These are phyloP conservation scores for Aleiodes sp. DNA, from an alignment of 1,140 invertebrate species.

Conservation along the genomic window DNA sequence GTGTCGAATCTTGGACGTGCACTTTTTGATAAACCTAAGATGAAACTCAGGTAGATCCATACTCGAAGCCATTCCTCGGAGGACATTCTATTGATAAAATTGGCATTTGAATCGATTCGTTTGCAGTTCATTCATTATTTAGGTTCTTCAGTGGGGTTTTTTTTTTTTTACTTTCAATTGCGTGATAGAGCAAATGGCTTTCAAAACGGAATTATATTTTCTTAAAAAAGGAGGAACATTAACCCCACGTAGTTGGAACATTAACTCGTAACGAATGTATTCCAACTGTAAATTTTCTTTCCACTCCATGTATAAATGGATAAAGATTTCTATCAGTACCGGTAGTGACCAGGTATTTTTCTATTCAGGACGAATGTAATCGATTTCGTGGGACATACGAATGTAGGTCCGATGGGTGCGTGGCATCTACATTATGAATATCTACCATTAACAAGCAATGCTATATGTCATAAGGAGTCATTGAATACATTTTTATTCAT, in stretches of 20 bases:
- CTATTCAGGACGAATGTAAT: slow-evolving; percentile 33
- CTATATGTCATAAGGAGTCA: background rate
- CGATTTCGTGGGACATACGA: slow-evolving; percentile 29
- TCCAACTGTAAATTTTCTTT: too few relatives aligned
- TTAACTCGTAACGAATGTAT: too few relatives aligned
- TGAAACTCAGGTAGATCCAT: slow-evolving; percentile 61
- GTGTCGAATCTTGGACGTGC: slow-evolving; percentile 83
- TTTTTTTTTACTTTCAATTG: slow-evolving; percentile 37
- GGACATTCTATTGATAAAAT: slow-evolving; percentile 56
- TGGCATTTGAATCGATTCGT: slow-evolving; percentile 37
- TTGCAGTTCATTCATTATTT: slow-evolving; percentile 42
- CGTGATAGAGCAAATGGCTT: slow-evolving; percentile 44
- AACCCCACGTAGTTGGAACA: too few relatives aligned
- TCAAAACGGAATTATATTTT: too few relatives aligned
- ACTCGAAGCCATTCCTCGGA: slow-evolving; percentile 60
- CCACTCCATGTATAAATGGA: background rate
- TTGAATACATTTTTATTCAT: background rate
- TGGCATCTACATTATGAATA: slow-evolving; percentile 26
- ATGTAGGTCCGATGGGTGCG: slow-evolving; percentile 19
- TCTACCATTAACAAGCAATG: background rate
- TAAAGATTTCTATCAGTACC: background rate
- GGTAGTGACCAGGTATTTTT: slow-evolving; percentile 8
- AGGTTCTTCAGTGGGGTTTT: slow-evolving; percentile 33
- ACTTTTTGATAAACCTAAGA: slow-evolving; percentile 52
- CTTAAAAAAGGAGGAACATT: too few relatives aligned